Evolutionary conservation across 2,888 invertebrate genomes (phyloP).

Genomic region (Polydrusus tereticollis): DNA sequence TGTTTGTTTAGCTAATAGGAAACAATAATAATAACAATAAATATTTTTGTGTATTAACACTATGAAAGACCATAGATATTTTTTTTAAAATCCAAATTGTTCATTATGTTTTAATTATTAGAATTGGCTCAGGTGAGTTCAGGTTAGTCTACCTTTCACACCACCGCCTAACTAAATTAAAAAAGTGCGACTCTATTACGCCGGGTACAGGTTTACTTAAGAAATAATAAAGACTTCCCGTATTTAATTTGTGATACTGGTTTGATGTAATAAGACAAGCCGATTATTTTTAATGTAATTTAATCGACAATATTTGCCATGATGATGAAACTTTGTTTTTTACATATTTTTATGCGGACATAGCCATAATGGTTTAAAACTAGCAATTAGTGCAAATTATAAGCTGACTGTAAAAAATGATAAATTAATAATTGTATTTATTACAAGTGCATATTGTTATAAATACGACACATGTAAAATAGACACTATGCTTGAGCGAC

Average conservation of each 20-base stretch:
- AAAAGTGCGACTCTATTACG: constrained; percentile 16
- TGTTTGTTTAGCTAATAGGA: no score
- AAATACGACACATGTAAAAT: constrained; percentile 50
- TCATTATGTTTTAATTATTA: no score
- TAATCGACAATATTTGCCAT: constrained; percentile 33
- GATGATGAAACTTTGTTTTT: constrained; percentile 34
- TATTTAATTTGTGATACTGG: constrained; percentile 22
- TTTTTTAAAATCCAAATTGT: no score
- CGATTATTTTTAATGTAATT: constrained; percentile 29
- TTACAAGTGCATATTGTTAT: constrained; percentile 42
- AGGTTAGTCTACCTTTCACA: no score
- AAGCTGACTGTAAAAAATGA: constrained; percentile 13
- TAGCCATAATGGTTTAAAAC: constrained; percentile 23
- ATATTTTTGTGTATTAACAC: no score
- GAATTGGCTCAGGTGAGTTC: no score
- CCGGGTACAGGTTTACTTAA: constrained; percentile 1
- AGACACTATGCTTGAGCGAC: constrained; percentile 50
- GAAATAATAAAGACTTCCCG: constrained; percentile 24
- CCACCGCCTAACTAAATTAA: no score
- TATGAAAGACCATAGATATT: no score
- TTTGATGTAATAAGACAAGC: constrained; percentile 25
- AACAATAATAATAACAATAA: no score
- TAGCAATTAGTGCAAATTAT: constrained; percentile 37
- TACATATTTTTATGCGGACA: constrained; percentile 23
- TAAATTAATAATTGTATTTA: constrained; percentile 31